phyloP scores from a whole-genome alignment of 2,113 vertebrate genomes.

The Carassius carassius region DNA sequence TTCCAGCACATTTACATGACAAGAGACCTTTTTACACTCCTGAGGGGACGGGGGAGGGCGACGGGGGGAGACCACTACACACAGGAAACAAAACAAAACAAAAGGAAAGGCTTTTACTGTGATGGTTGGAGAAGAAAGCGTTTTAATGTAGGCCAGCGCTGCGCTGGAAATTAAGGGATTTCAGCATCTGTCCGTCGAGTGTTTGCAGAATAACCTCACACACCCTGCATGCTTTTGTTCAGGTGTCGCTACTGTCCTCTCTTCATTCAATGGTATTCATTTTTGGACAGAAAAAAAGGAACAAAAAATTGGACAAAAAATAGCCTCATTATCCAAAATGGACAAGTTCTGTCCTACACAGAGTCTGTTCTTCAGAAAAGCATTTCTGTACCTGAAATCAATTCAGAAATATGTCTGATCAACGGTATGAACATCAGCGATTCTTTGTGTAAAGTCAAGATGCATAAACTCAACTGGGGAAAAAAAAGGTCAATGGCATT shows the following conservation, averaged over 20 bases:
- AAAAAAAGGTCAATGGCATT: neutral
- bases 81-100: conserved; percentile 49
- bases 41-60: conserved; percentile 46
- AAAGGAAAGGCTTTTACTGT: conserved; percentile 56
- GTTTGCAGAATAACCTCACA: conserved; percentile 54
- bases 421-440: neutral
- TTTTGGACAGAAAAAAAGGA: conserved; percentile 29
- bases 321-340: conserved; percentile 52
- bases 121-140: conserved; percentile 49
- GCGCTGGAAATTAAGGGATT: conserved; percentile 44
- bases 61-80: conserved; percentile 37
- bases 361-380: neutral
- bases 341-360: conserved; percentile 44
- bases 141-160: conserved; percentile 43
- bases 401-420: neutral
- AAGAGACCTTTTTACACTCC: conserved; percentile 64
- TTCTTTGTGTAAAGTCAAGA: neutral
- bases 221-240: conserved; percentile 50
- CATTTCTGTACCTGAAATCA: neutral
- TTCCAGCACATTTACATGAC: conserved; percentile 68
- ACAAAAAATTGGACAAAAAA: conserved; percentile 31
- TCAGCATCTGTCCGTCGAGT: conserved; percentile 50
- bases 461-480: neutral
- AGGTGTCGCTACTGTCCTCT: conserved; percentile 29
- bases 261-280: conserved; percentile 51